These are phyloP conservation scores for Rhinogobius similis DNA, from an alignment of 2,113 vertebrate genomes.

Conservation along the genomic window DNA sequence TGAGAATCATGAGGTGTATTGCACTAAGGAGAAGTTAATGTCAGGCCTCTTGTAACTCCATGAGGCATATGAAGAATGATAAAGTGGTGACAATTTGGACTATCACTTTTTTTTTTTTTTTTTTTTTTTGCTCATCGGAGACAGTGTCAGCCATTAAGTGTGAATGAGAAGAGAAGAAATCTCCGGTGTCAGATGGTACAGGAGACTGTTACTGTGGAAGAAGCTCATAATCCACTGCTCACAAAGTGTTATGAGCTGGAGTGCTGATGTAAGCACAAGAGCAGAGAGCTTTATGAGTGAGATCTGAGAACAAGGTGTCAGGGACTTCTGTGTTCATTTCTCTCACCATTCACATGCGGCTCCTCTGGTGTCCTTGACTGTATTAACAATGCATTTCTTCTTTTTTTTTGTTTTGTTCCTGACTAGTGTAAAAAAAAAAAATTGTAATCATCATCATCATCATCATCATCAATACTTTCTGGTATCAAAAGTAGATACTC, in stretches of 20 bases:
- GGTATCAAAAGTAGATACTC: too few species aligned
- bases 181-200: slow-evolving; percentile 43
- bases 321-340: slow-evolving; percentile 22
- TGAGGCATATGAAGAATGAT: not conserved
- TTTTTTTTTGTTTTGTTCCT: not conserved
- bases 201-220: slow-evolving; percentile 54
- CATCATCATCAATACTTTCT: too few species aligned
- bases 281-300: slow-evolving; percentile 53
- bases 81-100: slow-evolving; percentile 16
- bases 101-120: slow-evolving; percentile 10
- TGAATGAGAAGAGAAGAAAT: slow-evolving; percentile 34
- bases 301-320: slow-evolving; percentile 31
- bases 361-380: not conserved
- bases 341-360: not conserved
- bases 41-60: slow-evolving; percentile 17
- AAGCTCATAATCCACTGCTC: slow-evolving; percentile 72
- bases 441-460: too few species aligned
- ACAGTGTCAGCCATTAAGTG: slow-evolving; percentile 8
- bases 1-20: not conserved
- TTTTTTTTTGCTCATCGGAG: slow-evolving; percentile 1
- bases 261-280: slow-evolving; percentile 65
- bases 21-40: slow-evolving; percentile 7
- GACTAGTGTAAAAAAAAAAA: not conserved
- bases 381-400: not conserved
- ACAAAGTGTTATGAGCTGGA: slow-evolving; percentile 69